Evolutionary conservation across 37 sponge, comb jelly and placozoan genomes (phyloP).

Genomic region (Hexactinellida sp.): DNA sequence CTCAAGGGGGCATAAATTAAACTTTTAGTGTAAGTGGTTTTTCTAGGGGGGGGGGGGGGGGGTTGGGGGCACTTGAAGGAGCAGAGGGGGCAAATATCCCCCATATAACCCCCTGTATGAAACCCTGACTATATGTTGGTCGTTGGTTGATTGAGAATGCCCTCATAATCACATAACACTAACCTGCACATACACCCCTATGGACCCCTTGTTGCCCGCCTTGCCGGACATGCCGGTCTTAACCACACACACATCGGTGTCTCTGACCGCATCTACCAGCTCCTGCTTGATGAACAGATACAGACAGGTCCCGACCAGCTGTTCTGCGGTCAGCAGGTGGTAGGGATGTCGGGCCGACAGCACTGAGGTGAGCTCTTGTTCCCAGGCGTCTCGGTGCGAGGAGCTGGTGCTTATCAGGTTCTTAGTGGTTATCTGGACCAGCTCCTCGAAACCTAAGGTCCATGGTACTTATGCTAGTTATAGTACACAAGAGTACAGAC

Average conservation of each 20-base stretch:
- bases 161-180: too few relatives aligned
- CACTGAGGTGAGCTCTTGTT: conserved; percentile 63
- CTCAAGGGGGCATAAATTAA: too few relatives aligned
- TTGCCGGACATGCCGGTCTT: conserved; percentile 92
- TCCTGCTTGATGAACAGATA: conserved; percentile 76
- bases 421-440: conserved; percentile 82
- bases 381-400: conserved; percentile 77
- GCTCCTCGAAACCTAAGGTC: conserved; percentile 75
- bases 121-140: too few relatives aligned
- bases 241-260: conserved; percentile 62
- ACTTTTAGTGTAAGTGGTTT: too few relatives aligned
- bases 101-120: too few relatives aligned
- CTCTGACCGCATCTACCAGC: conserved; percentile 63
- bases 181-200: conserved; percentile 30
- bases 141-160: too few relatives aligned
- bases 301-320: conserved; percentile 93
- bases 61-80: too few relatives aligned
- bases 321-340: conserved; percentile 74
- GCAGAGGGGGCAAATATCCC: too few relatives aligned
- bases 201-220: conserved; percentile 95
- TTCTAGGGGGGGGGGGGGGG: too few relatives aligned
- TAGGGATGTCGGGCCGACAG: conserved; percentile 58
- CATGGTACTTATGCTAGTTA: conserved; percentile 1
- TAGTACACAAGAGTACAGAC: too few relatives aligned
- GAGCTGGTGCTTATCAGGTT: conserved; percentile 84